Percentiles rank a stretch among this genome's conserved stretches.
Conservation (phyloP, 1,140 invertebrate species). For the Palaemon carinicauda region DNA sequence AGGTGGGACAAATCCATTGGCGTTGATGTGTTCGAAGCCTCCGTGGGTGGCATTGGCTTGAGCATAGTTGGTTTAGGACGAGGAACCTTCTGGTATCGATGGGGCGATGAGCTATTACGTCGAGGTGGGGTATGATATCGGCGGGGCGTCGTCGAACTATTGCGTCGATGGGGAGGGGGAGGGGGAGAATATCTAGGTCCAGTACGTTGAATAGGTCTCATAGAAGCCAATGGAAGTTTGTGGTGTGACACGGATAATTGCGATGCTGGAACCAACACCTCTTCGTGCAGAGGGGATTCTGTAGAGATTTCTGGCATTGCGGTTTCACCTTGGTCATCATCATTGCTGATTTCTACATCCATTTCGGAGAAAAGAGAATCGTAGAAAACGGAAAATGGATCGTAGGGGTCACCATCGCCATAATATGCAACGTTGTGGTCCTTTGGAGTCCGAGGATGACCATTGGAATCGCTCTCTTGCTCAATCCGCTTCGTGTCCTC, state of each 20-base stretch:
- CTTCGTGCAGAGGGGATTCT: background rate
- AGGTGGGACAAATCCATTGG: background rate
- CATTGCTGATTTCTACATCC: background rate
- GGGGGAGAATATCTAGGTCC: background rate
- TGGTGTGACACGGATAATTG: background rate
- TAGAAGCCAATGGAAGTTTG: background rate
- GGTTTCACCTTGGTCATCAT: background rate
- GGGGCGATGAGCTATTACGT: background rate
- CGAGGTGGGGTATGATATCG: too few species aligned
- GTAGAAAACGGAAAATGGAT: constrained; percentile 44
- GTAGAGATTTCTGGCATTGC: background rate
- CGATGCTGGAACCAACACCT: background rate
- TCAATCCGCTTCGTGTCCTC: background rate
- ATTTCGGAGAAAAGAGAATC: constrained; percentile 35
- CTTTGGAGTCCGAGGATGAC: too few species aligned
- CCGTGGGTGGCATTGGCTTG: too few species aligned
- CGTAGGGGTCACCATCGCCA: background rate
- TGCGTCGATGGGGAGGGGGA: background rate
- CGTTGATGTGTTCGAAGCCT: background rate
- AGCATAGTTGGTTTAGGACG: background rate
- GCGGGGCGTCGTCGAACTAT: too few species aligned
- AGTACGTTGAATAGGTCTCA: background rate
- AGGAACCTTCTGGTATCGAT: background rate
- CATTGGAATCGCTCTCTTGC: background rate
- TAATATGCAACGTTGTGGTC: background rate